These are phyloP conservation scores for Ceriagrion tenellum DNA, from an alignment of 2,888 invertebrate genomes.

Conservation along the genomic window DNA sequence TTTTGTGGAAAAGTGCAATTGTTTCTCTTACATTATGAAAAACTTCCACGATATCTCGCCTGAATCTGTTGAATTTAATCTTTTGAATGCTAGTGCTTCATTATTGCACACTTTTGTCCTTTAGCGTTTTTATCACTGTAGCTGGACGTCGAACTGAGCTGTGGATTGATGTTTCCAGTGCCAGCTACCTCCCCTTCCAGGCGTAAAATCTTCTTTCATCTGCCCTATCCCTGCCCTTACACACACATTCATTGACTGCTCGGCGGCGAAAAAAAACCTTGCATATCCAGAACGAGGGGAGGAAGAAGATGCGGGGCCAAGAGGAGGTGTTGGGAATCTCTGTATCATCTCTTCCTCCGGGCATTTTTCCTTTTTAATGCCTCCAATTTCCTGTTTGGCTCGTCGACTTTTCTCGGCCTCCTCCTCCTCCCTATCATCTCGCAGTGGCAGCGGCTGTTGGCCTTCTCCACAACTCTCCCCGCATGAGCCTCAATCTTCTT, in stretches of 20 bases:
- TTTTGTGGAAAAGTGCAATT: too few relatives aligned
- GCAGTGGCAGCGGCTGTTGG: neutral
- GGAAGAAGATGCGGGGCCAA: neutral
- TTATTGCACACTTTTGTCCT: neutral
- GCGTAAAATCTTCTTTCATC: neutral
- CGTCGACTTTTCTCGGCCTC: neutral
- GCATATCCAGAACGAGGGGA: neutral
- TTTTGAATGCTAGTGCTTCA: too few relatives aligned
- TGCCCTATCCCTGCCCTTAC: neutral
- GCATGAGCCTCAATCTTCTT: too few relatives aligned
- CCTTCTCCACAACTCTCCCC: neutral
- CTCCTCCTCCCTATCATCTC: neutral
- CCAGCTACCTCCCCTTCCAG: neutral
- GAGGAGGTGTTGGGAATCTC: neutral
- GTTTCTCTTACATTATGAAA: too few relatives aligned
- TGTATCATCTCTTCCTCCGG: neutral
- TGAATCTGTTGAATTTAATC: too few relatives aligned
- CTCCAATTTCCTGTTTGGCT: conserved; percentile 10
- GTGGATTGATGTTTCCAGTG: neutral
- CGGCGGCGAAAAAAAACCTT: neutral
- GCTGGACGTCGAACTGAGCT: neutral
- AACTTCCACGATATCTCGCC: too few relatives aligned
- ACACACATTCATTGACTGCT: neutral
- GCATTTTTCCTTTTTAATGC: neutral
- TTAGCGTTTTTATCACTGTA: neutral